Evolutionary conservation across 2,113 vertebrate genomes (phyloP).

Genomic region (Amblyopsis rosae): DNA sequence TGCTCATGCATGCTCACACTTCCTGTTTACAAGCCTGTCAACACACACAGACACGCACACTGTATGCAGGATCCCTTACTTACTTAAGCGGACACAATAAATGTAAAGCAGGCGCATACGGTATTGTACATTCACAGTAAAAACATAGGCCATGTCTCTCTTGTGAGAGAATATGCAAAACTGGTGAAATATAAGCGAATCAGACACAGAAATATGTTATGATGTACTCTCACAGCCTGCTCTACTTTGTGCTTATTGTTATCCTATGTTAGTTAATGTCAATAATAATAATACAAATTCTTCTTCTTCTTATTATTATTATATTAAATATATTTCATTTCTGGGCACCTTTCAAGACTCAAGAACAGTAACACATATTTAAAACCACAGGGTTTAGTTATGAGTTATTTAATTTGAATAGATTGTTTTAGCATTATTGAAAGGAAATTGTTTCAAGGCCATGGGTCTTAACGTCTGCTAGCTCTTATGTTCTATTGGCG

Average conservation of each 20-base stretch:
- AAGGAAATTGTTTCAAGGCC: neutral
- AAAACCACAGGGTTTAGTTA: neutral
- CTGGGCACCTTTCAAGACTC: too few relatives aligned
- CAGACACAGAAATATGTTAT: too few relatives aligned
- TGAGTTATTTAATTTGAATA: too few relatives aligned
- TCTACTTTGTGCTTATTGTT: too few relatives aligned
- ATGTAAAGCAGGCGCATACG: neutral
- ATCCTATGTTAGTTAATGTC: too few relatives aligned
- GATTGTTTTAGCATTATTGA: too few relatives aligned
- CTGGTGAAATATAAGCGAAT: too few relatives aligned
- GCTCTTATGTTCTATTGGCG: conserved; percentile 28
- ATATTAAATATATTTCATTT: too few relatives aligned
- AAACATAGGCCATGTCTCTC: neutral
- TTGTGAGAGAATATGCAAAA: neutral
- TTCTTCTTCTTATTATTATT: too few relatives aligned
- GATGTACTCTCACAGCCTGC: too few relatives aligned
- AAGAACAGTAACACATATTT: too few relatives aligned
- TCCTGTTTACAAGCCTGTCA: conserved; percentile 65
- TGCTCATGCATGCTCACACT: conserved; percentile 57
- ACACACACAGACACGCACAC: neutral
- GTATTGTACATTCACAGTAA: neutral
- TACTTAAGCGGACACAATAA: neutral
- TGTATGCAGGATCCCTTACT: neutral
- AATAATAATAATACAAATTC: too few relatives aligned
- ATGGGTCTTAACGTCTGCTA: conserved; percentile 12